Percentiles rank a stretch among this genome's conserved stretches.
Conservation (phyloP, 2,113 vertebrate species). For the Psittacara wagleri region DNA sequence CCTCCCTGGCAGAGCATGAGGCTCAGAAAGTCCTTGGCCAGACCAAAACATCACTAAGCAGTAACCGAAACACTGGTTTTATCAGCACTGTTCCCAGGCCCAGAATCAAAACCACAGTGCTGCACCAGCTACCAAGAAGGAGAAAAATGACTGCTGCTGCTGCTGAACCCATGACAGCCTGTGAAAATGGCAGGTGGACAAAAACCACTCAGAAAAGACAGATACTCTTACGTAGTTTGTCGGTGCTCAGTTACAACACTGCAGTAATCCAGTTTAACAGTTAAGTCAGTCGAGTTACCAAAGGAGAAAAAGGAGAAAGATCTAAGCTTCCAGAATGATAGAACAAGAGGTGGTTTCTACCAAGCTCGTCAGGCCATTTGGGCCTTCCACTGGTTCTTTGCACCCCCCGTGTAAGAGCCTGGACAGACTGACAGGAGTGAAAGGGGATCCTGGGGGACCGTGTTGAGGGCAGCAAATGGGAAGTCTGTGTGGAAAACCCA, state of each 20-base stretch:
- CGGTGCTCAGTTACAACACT: not conserved
- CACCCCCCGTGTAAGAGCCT: accelerated
- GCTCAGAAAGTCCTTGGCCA: too few species aligned
- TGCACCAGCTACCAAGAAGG: too few species aligned
- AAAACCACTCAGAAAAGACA: not conserved
- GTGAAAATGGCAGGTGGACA: not conserved
- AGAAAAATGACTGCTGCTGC: too few species aligned
- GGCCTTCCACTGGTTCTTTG: not conserved
- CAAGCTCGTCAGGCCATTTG: not conserved
- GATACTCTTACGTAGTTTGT: not conserved
- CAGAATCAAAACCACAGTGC: too few species aligned
- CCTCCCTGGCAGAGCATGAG: too few species aligned
- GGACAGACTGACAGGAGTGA: not conserved
- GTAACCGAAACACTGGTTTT: too few species aligned
- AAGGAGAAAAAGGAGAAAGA: not conserved
- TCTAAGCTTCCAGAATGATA: not conserved
- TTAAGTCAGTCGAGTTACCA: not conserved
- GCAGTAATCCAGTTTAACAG: not conserved
- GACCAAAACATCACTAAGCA: too few species aligned
- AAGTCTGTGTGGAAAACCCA: not conserved
- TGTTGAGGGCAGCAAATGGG: not conserved
- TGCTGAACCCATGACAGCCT: not conserved
- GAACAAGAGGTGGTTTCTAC: not conserved
- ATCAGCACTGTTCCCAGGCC: too few species aligned
- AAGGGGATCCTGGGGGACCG: not conserved